Evolutionary conservation across 2,113 vertebrate species (phyloP), one percentile per base, ranked within the genome.

Genomic region (Thinocorus orbignyianus): DNA sequence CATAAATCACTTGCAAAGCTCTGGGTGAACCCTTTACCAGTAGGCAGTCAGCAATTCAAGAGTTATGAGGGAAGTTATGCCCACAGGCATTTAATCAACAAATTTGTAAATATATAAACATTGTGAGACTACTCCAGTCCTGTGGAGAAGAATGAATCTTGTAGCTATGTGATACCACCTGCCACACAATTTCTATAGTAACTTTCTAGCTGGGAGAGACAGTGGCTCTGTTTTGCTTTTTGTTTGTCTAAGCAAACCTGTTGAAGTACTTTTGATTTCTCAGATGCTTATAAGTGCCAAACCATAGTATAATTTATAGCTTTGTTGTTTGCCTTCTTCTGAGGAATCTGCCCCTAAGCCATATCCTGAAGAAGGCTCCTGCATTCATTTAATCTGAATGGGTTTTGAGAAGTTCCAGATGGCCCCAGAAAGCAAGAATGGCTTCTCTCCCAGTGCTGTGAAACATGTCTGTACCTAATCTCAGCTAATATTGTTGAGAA

Each of bases 1-100:
- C 0, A 0, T 15, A 78, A 66, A 77, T 28, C 10, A 11, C 6
- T 54, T 74, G 37, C 20, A 81, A 52, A 81, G 0, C 1, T 87
- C 66, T 7, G 1, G 35, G 24, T 37, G 8, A n/a, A 54, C 2
- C 14, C 0, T 68, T 71, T 62, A 78, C 28, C 19, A 72, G 11
- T 28, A 86, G 55, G 13, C 41, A n/a, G 4, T 65, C 57, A 64
- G 11, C 26, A 70, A 9, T 81, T 80, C n/a, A 57, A 42, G 30
- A 52, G 7, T 62, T 85, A 24, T 25, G 46, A 79, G 24, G 19
- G 41, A 48, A 74, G 15, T 76, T 74, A 71, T 41, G 4, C 8
- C 25, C 28, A 49, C 7, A 81, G 23, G 6, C 10, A 66, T 79
- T 81, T 7, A 62, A 6, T 66, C 17, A 2, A 11, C 31, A 88